Base-by-base conservation (phyloP, 2,888 invertebrate species). In the Endomychus coccineus region DNA sequence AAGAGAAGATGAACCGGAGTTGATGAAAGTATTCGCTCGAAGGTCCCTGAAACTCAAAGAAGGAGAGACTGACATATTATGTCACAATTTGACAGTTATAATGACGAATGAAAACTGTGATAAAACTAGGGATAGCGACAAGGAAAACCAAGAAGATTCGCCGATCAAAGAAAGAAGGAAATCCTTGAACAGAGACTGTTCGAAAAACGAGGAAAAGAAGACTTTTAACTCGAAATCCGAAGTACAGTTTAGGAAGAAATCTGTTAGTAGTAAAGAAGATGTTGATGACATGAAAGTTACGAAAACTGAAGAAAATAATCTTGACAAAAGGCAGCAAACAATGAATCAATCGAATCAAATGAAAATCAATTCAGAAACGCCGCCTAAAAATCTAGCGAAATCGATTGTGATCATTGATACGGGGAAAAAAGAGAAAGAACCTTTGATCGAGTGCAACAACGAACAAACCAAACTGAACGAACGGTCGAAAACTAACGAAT, bases 11-110 rank as follows among this genome's bases (percentile, higher is more conserved):
- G 82, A 83, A 58, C 84, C 85, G 0, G 85, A 85, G 62, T 59
- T 85, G 5, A 79, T 85, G 77, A 85, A 85, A 64, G 86, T 86
- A 1, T 86, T 86, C 57, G 85, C 85, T 0, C 68, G 86, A 25
- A 67, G 85, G 38, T 86, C 85, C n/a, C 66, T 86, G 0, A 86
- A 86, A 65, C 68, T 83, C n/a, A 83, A 82, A 66, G 83, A 84
- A 50, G 66, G 67, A 3, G 83, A 83, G 51, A 71, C 70, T 1
- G 77, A 77, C 39, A 66, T 64, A 24, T 64, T 80, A 39, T 71
- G 74, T 10, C 74, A 75, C 42, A 74, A 77, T 44, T 71, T 75
- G 21, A 65, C 74, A 1, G 67, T 70, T 17, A 61, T 62, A 27
- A 64, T 68, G 16, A 66, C 64, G 14, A 61, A 59, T 37, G 67